Conservation (phyloP, 2,113 vertebrate species). For the Grammomys surdaster region DNA sequence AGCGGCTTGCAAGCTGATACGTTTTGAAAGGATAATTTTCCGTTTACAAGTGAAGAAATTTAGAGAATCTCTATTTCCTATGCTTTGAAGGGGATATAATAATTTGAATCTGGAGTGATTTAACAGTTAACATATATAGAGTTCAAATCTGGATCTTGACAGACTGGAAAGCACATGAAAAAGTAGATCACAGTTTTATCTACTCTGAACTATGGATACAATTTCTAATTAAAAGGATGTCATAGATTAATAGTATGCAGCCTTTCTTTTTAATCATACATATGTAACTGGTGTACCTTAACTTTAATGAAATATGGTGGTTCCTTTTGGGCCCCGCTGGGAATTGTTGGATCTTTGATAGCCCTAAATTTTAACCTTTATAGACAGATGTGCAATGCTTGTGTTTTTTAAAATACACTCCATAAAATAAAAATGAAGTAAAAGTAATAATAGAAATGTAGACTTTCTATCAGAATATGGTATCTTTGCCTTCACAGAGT, state of each 20-base stretch:
- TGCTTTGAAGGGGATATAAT: background rate
- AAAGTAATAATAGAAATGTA: background rate
- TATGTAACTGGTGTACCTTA: background rate
- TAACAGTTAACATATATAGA: background rate
- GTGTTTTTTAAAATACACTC: background rate
- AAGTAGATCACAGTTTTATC: background rate
- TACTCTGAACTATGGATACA: background rate
- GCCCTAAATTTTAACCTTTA: background rate
- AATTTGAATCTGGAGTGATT: background rate
- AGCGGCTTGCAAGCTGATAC: background rate
- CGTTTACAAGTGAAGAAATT: background rate
- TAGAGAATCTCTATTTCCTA: background rate
- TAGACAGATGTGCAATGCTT: background rate
- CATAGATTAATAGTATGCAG: background rate
- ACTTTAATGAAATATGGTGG: constrained; percentile 2
- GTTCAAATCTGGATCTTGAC: background rate
- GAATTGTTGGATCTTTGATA: background rate
- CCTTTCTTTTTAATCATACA: background rate
- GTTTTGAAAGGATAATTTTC: background rate
- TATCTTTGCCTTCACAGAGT: background rate
- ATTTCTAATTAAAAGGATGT: constrained; percentile 2
- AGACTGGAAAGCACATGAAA: background rate
- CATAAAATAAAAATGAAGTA: constrained; percentile 27
- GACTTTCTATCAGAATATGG: background rate
- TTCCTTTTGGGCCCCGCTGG: background rate